Conservation (phyloP, 2,113 vertebrate species). For the Lethenteron reissneri region DNA sequence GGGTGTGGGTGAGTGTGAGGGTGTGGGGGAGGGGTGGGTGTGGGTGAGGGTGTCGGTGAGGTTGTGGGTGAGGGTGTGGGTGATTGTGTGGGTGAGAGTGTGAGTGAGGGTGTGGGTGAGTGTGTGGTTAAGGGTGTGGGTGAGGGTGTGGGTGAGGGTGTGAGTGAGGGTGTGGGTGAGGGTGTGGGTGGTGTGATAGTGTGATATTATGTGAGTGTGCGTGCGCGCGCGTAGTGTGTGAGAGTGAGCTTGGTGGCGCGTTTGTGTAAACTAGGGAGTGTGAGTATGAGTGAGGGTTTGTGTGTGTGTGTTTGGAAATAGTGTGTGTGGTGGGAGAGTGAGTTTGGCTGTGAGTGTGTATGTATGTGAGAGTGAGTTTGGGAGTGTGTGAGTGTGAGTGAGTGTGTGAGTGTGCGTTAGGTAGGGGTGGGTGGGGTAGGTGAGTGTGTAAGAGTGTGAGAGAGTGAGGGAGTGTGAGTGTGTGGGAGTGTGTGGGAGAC, state of each 20-base stretch:
- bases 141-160: no score
- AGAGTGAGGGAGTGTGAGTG: not conserved
- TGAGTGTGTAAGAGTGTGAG: not conserved
- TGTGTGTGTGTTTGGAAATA: not conserved
- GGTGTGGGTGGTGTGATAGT: no score
- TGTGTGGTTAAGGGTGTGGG: no score
- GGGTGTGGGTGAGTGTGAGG: no score
- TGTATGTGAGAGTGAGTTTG: not conserved
- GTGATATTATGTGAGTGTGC: no score
- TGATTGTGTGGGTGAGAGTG: no score
- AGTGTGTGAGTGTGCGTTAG: not conserved
- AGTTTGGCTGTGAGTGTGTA: not conserved
- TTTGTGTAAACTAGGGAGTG: not conserved
- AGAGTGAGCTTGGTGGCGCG: not conserved
- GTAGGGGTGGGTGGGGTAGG: not conserved
- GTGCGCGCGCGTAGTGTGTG: not conserved
- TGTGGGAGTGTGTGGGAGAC: not conserved
- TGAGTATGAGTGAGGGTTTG: not conserved
- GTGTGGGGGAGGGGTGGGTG: no score
- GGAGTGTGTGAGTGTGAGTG: not conserved
- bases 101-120: no score
- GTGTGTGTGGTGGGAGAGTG: no score
- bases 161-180: no score
- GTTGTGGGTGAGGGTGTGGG: no score
- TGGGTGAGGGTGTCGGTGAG: no score